Percentiles rank a stretch among this genome's conserved stretches.
These are phyloP conservation scores for Steromphala cineraria DNA, from an alignment of 2,888 invertebrate species.

Conservation along the genomic window DNA sequence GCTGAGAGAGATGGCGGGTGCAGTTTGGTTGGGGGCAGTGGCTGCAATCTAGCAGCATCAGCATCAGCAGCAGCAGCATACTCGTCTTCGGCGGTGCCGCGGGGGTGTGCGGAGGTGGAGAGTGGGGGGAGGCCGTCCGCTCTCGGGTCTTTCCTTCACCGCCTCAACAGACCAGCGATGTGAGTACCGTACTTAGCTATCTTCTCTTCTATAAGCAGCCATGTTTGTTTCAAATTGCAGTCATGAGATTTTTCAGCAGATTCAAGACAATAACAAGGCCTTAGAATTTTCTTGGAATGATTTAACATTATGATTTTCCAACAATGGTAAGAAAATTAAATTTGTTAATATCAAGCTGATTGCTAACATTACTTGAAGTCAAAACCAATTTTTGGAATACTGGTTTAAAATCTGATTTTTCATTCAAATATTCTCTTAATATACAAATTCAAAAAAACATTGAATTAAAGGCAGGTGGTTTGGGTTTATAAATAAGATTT, in stretches of 20 bases:
- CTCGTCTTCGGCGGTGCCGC: background rate
- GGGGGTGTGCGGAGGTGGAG: constrained; percentile 19
- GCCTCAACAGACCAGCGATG: constrained; percentile 29
- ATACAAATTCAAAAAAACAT: too few species aligned
- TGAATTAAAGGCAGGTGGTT: too few species aligned
- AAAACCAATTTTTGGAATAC: too few species aligned
- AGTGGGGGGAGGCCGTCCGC: constrained; percentile 23
- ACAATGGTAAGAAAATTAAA: too few species aligned
- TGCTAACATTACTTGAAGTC: too few species aligned
- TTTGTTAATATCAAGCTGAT: too few species aligned
- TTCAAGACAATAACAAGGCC: too few species aligned
- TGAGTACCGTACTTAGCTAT: background rate
- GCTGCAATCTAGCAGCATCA: background rate
- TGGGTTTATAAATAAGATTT: too few species aligned
- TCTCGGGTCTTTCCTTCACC: constrained; percentile 24
- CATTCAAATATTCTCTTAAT: too few species aligned
- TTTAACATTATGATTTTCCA: too few species aligned
- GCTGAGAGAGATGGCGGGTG: background rate
- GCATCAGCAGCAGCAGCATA: background rate
- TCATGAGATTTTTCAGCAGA: background rate
- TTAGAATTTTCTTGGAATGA: too few species aligned
- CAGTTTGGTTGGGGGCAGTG: background rate
- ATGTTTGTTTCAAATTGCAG: background rate
- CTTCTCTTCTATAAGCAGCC: background rate
- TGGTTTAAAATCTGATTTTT: too few species aligned